Evolutionary conservation across 2,113 vertebrate species (phyloP), one percentile per base, ranked within the genome.

Genomic region (Oxyruncus cristatus): DNA sequence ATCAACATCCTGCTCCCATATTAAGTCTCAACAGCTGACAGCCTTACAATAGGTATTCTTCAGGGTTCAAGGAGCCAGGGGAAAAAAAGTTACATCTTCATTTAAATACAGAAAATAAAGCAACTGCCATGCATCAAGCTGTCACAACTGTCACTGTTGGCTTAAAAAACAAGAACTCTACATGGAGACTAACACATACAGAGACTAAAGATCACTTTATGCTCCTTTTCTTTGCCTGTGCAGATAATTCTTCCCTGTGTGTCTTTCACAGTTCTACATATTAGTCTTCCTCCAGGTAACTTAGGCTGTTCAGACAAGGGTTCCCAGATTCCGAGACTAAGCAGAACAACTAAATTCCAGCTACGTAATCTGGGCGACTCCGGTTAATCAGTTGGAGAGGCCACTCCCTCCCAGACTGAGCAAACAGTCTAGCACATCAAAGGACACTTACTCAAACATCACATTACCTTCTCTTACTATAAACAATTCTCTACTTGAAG

Each of bases 301-400:
- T 47, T 12, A 66, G 32, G 32, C 28, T 37, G 35, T 12, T 32
- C 62, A 59, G 47, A 53, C 21, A 87, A 61, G 32, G 28, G 9
- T 58, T 65, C 49, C 12, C 73, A 77, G 77, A 77, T 42, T 66
- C 44, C 42, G 23, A 88, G 90, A 55, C 37, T 30, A 28, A 62
- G 49, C 19, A 86, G 23, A 94, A 44, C 11, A 74, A 67, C 11
- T 30, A 41, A 76, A 84, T 53, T 35, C 82, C 20, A 56, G 41
- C 47, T 41, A 52, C 0, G 0, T n/a, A 49, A 90, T 85, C 37
- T 68, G 52, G 17, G 37, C 0, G 0, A 66, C 27, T 47, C 47
- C 0, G 0, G 52, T 18, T 52, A n/a, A 63, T 22, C n/a, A 59
- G 50, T 76, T 33, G 32, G 22, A 70, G 83, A 84, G 17, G 61